phyloP scores from a whole-genome alignment of 1,140 invertebrate species.

The Ylistrum balloti region DNA sequence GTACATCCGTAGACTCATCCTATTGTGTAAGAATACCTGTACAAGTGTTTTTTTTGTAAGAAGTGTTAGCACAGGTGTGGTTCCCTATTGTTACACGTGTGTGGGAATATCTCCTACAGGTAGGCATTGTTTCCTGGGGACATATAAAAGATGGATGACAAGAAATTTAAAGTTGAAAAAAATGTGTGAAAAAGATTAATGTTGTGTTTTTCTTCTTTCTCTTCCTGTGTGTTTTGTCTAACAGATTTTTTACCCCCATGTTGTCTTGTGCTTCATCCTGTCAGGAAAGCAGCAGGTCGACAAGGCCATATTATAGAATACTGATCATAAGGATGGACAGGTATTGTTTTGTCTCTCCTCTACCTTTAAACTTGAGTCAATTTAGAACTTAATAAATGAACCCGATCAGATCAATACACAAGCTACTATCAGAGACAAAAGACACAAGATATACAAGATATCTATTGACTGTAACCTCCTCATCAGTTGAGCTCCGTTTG shows the following conservation, averaged over 20 bases:
- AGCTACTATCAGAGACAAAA: neutral
- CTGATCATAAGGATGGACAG: too few species aligned
- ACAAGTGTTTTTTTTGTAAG: neutral
- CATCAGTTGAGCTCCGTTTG: too few species aligned
- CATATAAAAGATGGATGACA: neutral
- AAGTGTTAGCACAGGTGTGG: neutral
- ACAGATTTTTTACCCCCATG: neutral
- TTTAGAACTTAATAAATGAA: neutral
- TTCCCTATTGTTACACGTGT: neutral
- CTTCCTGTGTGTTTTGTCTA: conserved; percentile 31
- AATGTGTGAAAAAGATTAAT: conserved; percentile 30
- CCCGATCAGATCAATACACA: neutral
- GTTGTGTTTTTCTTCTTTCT: neutral
- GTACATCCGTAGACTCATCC: too few species aligned
- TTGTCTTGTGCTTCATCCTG: neutral
- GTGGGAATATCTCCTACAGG: neutral
- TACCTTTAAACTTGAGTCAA: neutral
- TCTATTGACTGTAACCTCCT: too few species aligned
- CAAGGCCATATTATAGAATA: too few species aligned
- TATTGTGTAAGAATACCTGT: neutral
- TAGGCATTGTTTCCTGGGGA: neutral
- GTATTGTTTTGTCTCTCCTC: neutral
- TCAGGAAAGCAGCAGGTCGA: too few species aligned
- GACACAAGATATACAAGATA: too few species aligned
- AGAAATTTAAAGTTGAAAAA: neutral